Base-by-base conservation (phyloP, 2,797 vertebrate species). In the Microctenopoma steveboyesi region DNA sequence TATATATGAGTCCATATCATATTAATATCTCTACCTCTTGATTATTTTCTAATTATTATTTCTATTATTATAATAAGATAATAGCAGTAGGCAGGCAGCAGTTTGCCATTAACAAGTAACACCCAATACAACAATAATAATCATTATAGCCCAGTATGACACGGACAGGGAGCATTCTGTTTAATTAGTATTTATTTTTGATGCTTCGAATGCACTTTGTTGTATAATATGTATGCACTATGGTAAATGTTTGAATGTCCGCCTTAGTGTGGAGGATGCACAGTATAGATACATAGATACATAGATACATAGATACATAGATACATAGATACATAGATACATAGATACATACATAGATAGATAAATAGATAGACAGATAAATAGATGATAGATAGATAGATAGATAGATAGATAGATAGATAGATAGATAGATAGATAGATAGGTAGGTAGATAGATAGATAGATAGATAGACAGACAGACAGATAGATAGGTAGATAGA, bases 1-100 rank as follows among this genome's bases (percentile, higher is more conserved):
- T 78, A 75, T 45, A 77, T 75, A 74, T 66, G 74, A 84, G 63
- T 42, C 40, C 55, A 30, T 60, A 70, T 78, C 69, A 33, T 64
- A 76, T 80, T 72, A 64, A 61, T 57, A 77, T 69, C 72, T 72
- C 12, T 14, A 56, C 46, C 37, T 49, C 33, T 0, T 35, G 30
- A 51, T 42, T 47, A 48, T 59, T 65, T 58, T 47, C 13, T 16
- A 35, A 22, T 60, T 45, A 8, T 54, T 22, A 40, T 50, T 50
- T 37, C 64, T n/a, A 27, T 40, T 28, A 7, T 27, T 51, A 64
- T 67, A 58, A 48, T 22, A 16, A 53, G 45, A 59, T 42, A 68
- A 14, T 30, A 22, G 51, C n/a, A n/a, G 39, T 1, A 51, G 52
- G 45, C 27, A 18, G 51, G 14, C 37, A 55, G 61, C 25, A 11